Evolutionary conservation across 1,140 invertebrate species (phyloP).

Genomic region (Cydia strobilella): DNA sequence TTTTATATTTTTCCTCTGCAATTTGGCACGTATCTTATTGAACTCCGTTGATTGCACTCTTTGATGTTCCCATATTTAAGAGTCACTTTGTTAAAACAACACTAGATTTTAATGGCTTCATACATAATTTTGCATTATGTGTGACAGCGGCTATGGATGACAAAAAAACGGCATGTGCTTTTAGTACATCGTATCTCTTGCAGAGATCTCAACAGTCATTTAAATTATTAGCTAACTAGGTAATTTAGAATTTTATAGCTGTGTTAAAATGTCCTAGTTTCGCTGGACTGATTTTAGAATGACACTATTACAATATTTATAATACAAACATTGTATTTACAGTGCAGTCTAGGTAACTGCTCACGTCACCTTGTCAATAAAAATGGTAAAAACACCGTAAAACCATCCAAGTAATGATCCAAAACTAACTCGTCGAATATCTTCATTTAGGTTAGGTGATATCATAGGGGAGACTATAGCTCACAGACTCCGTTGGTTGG

Average conservation of each 20-base stretch:
- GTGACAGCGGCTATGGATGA: not conserved
- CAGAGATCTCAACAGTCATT: not conserved
- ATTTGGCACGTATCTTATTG: constrained; percentile 53
- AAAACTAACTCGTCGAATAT: too few species aligned
- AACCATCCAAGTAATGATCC: too few species aligned
- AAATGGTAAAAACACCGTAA: too few species aligned
- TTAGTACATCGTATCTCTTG: not conserved
- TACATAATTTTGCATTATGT: constrained; percentile 21
- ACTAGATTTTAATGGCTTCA: constrained; percentile 15
- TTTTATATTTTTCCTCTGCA: constrained; percentile 44
- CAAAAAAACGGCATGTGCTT: not conserved
- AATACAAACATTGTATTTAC: not conserved
- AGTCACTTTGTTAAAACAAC: constrained; percentile 15
- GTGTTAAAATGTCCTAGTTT: not conserved
- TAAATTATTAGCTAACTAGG: not conserved
- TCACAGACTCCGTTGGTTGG: too few species aligned
- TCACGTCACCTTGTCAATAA: too few species aligned
- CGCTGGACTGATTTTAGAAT: not conserved
- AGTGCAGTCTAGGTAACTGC: too few species aligned
- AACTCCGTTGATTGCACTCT: constrained; percentile 44
- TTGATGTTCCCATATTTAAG: constrained; percentile 16
- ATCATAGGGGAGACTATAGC: too few species aligned
- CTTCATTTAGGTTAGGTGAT: too few species aligned
- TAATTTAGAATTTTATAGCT: not conserved
- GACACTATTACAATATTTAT: too few species aligned